Evolutionary conservation across 2,888 invertebrate species (phyloP), one percentile per base, ranked within the genome.

Genomic region (Notocelia uddmanniana): DNA sequence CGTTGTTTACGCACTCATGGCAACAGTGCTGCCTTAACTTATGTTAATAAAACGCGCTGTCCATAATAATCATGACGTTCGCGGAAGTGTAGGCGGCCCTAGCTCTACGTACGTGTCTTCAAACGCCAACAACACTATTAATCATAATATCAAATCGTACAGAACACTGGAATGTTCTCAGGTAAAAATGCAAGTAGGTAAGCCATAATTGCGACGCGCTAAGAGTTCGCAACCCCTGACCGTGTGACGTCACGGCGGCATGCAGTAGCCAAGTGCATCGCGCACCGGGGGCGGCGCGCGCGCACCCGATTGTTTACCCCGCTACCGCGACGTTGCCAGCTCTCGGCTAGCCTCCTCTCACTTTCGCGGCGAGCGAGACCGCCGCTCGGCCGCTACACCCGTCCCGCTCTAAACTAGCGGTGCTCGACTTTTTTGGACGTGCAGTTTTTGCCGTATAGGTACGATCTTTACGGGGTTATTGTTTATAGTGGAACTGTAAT

Each of bases 251-350:
- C 91, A 89, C 82, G n/a, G 88, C 88, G 86, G 87, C 87, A 72
- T 67, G 75, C 75, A 75, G 72, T 72, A 72, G 68, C 73, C 67
- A 72, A 72, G 72, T 72, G 72, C 72, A 72, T 9, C 60, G 68
- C 89, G 89, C 89, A 86, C 84, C 86, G 83, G 77, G 79, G 81
- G 86, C 85, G 87, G 82, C 83, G 91, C 90, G 90, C 91, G 92
- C 93, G 92, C 90, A 84, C 87, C 84, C 85, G 89, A 91, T 91
- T 93, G 92, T 92, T 93, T 93, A 92, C 90, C 89, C 89, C 90
- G 88, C 90, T 45, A n/a, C 85, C 78, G 86, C 79, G 87, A 89
- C 81, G 94, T 91, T 93, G 93, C 93, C 93, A 87, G 84, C 83
- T 84, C 83, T 89, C 82, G 79, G 79, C 80, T 92, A 84, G 90